A percentile compares a stretch with the other conserved stretches of the same genome.
phyloP scores from a whole-genome alignment of 1,140 invertebrate species.

The Polypedilum pembai region DNA sequence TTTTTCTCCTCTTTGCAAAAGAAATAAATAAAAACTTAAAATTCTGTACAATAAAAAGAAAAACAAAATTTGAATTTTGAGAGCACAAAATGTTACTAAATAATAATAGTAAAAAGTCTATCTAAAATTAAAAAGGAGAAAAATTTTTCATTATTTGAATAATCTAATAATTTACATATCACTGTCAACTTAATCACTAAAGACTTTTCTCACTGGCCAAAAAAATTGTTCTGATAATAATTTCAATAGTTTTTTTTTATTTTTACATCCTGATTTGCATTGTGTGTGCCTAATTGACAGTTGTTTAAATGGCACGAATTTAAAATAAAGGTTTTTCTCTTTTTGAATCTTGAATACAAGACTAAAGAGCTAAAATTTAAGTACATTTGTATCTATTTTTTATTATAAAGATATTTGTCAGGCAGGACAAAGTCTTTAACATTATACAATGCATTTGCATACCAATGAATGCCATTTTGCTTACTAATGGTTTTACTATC shows the following conservation, averaged over 20 bases:
- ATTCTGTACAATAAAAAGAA: too few species aligned
- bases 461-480: constrained; percentile 73
- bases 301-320: background rate
- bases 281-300: background rate
- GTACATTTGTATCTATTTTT: background rate
- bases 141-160: background rate
- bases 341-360: background rate
- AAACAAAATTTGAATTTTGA: constrained; percentile 1
- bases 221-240: background rate
- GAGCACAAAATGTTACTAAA: background rate
- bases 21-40: too few species aligned
- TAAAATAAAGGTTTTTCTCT: background rate
- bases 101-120: background rate
- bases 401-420: constrained; percentile 40
- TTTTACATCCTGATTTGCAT: constrained; percentile 10
- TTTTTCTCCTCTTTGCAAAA: too few species aligned
- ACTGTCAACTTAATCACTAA: constrained; percentile 5
- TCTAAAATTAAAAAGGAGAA: background rate
- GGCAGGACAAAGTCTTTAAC: constrained; percentile 63
- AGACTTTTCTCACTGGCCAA: constrained; percentile 25
- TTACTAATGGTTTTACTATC: constrained; percentile 30
- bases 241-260: background rate
- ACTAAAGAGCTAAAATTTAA: too few species aligned
- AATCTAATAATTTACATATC: constrained; percentile 24
- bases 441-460: constrained; percentile 68